Conservation (phyloP, 2,113 vertebrate genomes). For the Hemichromis elongatus region DNA sequence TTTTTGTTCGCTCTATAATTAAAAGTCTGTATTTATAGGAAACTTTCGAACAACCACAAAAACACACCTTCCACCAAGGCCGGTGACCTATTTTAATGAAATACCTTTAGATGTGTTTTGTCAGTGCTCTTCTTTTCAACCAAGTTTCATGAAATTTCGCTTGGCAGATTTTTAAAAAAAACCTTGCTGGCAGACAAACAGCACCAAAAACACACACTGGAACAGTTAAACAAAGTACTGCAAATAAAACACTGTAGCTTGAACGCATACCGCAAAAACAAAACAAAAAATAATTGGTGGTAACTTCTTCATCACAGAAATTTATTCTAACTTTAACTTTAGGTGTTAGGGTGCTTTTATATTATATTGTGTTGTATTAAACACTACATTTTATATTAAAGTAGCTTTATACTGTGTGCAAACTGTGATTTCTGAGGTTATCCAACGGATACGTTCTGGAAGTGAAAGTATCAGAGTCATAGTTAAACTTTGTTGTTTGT, state of each 20-base stretch:
- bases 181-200: not conserved
- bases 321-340: not conserved
- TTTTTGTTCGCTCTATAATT: not conserved
- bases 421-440: not conserved
- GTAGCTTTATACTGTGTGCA: not conserved
- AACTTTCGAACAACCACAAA: not conserved
- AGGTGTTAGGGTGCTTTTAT: not conserved
- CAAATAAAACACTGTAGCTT: not conserved
- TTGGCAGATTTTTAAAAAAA: not conserved
- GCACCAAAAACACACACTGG: not conserved
- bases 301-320: not conserved
- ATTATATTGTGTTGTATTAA: not conserved
- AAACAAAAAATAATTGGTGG: not conserved
- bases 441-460: not conserved
- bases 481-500: not conserved
- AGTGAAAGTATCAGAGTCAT: not conserved
- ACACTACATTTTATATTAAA: not conserved
- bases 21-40: not conserved
- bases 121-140: not conserved
- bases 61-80: not conserved
- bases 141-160: not conserved
- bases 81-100: not conserved
- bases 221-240: too few relatives aligned
- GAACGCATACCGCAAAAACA: fast-evolving
- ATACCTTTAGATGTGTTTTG: not conserved